Conservation (phyloP, 30 jellyfish, hydroid and myxozoan genomes). For the Phacellophora camtschatica region DNA sequence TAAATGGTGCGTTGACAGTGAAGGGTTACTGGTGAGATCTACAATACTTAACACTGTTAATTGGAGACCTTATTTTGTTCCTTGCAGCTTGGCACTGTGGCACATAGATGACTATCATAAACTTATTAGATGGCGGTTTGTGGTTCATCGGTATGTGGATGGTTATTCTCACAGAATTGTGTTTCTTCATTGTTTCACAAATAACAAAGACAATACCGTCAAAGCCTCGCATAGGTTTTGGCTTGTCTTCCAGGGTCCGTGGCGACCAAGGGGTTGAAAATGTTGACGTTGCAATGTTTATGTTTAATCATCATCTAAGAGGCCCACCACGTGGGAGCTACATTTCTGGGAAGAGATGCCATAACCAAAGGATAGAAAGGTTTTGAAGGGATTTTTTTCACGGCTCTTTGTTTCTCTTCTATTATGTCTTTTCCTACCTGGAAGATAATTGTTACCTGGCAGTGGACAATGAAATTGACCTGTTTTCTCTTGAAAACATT, state of each 20-base stretch:
- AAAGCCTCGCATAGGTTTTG: background rate
- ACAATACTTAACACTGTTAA: too few species aligned
- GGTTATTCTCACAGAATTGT: background rate
- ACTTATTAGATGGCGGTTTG: constrained; percentile 24
- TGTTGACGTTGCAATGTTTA: constrained; percentile 17
- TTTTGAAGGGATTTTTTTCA: constrained; percentile 4
- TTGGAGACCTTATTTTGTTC: too few species aligned
- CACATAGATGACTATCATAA: constrained; percentile 25
- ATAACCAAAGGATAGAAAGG: constrained; percentile 15
- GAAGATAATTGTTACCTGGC: background rate
- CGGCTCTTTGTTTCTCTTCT: background rate
- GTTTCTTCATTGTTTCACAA: constrained; percentile 1
- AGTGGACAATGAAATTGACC: background rate
- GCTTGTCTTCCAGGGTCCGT: constrained; percentile 23
- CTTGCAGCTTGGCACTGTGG: constrained; percentile 1
- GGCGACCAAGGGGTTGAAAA: constrained; percentile 37
- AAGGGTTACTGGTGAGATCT: too few species aligned
- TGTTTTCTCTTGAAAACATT: background rate
- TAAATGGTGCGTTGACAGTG: too few species aligned
- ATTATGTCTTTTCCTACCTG: background rate
- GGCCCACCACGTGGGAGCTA: constrained; percentile 42
- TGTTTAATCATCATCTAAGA: constrained; percentile 13
- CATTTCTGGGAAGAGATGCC: constrained; percentile 45
- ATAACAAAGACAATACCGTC: background rate
- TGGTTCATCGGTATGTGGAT: constrained; percentile 28